Conservation (phyloP, 2,113 vertebrate genomes). For the Thryonomys swinderianus region DNA sequence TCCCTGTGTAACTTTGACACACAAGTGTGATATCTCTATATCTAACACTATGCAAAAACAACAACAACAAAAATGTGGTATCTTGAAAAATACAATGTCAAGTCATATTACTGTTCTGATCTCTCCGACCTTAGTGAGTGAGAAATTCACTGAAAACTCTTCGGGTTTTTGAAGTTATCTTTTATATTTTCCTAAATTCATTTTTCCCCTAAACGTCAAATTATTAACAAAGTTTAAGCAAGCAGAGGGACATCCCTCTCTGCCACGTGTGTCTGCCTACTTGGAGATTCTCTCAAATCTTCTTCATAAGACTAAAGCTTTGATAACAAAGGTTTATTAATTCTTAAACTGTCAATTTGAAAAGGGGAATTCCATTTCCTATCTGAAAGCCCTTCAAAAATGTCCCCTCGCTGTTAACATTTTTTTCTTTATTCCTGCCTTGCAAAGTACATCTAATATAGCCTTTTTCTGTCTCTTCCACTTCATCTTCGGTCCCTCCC, state of each 20-base stretch:
- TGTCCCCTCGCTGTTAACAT: not conserved
- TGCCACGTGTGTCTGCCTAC: not conserved
- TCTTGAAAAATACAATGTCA: not conserved
- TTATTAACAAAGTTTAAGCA: not conserved
- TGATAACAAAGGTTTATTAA: conserved; percentile 14
- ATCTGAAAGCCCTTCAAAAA: conserved; percentile 26
- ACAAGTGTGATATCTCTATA: not conserved
- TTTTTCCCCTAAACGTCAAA: not conserved
- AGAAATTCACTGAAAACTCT: not conserved
- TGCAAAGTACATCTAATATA: not conserved
- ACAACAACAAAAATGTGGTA: not conserved
- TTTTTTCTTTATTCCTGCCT: not conserved
- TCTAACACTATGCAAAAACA: not conserved
- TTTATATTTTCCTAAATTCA: not conserved
- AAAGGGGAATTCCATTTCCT: not conserved
- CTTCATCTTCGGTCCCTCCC: not conserved
- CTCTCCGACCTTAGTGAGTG: not conserved
- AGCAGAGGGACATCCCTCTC: fast-evolving
- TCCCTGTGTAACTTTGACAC: not conserved
- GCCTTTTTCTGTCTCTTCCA: not conserved
- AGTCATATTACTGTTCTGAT: not conserved
- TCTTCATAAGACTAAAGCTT: not conserved
- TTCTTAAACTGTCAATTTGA: not conserved
- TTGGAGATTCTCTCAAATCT: conserved; percentile 7
- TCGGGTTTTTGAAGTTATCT: not conserved